These are phyloP conservation scores for Lochmaea crataegi DNA, from an alignment of 2,888 invertebrate genomes.

Conservation along the genomic window DNA sequence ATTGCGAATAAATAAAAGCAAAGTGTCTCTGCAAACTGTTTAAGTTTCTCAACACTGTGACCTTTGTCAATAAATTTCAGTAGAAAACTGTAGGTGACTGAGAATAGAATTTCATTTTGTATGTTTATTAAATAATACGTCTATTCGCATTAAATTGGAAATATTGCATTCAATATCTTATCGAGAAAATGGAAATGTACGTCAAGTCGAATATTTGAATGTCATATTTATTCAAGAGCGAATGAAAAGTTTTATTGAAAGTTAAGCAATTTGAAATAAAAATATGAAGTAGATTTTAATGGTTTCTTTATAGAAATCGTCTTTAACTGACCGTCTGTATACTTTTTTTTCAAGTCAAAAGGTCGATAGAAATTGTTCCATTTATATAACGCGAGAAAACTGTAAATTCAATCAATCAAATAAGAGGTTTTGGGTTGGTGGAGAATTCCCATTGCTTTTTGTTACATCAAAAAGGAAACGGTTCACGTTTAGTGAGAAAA, in stretches of 20 bases:
- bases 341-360: background rate
- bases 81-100: background rate
- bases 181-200: background rate
- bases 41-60: no score
- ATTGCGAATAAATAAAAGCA: no score
- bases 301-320: no score
- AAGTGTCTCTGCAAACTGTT: no score
- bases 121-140: no score
- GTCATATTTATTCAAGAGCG: background rate
- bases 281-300: no score
- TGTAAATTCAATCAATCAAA: slow-evolving; percentile 10
- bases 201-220: background rate
- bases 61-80: no score
- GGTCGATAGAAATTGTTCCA: background rate
- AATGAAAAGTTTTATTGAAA: no score
- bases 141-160: no score
- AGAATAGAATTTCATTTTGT: background rate
- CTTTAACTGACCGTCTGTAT: background rate
- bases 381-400: background rate
- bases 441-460: background rate
- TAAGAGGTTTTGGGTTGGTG: background rate
- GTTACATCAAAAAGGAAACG: background rate
- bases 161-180: no score
- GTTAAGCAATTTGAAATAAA: no score
- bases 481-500: background rate